Percentiles rank a stretch among this genome's conserved stretches.
These are phyloP conservation scores for Trachymyrmex septentrionalis DNA, from an alignment of 1,140 invertebrate species.

Conservation along the genomic window DNA sequence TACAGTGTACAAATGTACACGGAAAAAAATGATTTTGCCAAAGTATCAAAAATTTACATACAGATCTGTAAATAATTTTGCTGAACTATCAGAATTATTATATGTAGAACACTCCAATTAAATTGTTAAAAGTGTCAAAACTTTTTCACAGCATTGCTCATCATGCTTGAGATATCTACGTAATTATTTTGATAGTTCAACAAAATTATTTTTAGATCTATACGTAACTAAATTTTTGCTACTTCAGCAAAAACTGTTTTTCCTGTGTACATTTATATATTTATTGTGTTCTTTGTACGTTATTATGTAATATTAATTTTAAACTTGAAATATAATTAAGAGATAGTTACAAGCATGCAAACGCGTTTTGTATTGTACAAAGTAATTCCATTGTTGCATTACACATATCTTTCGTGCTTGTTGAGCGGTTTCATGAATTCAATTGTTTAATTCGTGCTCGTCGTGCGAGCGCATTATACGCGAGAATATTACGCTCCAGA, in stretches of 20 bases:
- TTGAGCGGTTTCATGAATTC: conserved; percentile 36
- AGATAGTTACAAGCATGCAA: background rate
- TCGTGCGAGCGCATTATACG: conserved; percentile 49
- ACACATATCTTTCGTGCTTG: conserved; percentile 45
- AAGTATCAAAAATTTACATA: too few species aligned
- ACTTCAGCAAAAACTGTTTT: too few species aligned
- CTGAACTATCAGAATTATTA: too few species aligned
- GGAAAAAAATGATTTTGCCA: too few species aligned
- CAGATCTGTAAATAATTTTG: too few species aligned
- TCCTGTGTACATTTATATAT: background rate
- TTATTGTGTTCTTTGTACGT: background rate
- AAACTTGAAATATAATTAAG: conserved; percentile 24
- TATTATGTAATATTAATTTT: background rate
- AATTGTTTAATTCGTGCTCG: conserved; percentile 57
- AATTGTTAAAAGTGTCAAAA: too few species aligned
- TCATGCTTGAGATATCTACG: too few species aligned
- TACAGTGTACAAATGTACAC: background rate
- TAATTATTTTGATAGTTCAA: too few species aligned
- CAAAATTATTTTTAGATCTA: too few species aligned
- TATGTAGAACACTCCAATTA: too few species aligned
- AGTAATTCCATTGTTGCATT: conserved; percentile 45
- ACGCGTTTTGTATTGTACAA: background rate
- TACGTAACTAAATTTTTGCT: too few species aligned
- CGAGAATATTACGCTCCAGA: conserved; percentile 60
- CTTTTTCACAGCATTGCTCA: too few species aligned